These are phyloP conservation scores for Drosophila lacicola DNA, from an alignment of 2,888 invertebrate species.

Conservation along the genomic window DNA sequence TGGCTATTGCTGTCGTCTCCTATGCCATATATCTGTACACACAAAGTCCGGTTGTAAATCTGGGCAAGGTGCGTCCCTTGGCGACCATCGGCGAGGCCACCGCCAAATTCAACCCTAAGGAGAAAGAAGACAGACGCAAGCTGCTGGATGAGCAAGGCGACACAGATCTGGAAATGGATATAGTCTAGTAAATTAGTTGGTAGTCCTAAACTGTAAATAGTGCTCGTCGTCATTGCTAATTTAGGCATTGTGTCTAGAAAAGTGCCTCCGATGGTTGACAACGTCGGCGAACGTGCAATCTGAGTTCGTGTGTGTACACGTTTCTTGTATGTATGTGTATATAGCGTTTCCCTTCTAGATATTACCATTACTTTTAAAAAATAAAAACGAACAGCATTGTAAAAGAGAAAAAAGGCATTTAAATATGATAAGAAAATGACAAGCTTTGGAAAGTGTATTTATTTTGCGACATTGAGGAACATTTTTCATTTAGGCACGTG, in stretches of 20 bases:
- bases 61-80: constrained; percentile 81
- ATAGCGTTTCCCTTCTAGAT: constrained; percentile 49
- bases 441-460: neutral
- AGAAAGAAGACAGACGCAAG: constrained; percentile 63
- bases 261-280: constrained; percentile 62
- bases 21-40: constrained; percentile 94
- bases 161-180: constrained; percentile 81
- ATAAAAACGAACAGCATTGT: neutral
- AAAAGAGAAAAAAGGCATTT: constrained; percentile 10
- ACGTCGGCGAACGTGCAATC: constrained; percentile 43
- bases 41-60: constrained; percentile 93
- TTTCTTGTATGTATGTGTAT: constrained; percentile 30
- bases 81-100: constrained; percentile 59
- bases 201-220: constrained; percentile 39
- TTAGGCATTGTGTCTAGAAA: constrained; percentile 22
- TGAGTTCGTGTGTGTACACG: constrained; percentile 14
- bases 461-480: neutral
- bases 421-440: neutral
- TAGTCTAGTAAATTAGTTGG: constrained; percentile 67
- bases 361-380: constrained; percentile 28
- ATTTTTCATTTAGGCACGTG: neutral
- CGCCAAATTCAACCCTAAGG: constrained; percentile 36
- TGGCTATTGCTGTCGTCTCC: constrained; percentile 93
- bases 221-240: constrained; percentile 6
- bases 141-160: constrained; percentile 76